Evolutionary conservation across 2,888 invertebrate species (phyloP).

Genomic region (Andrena fulva): DNA sequence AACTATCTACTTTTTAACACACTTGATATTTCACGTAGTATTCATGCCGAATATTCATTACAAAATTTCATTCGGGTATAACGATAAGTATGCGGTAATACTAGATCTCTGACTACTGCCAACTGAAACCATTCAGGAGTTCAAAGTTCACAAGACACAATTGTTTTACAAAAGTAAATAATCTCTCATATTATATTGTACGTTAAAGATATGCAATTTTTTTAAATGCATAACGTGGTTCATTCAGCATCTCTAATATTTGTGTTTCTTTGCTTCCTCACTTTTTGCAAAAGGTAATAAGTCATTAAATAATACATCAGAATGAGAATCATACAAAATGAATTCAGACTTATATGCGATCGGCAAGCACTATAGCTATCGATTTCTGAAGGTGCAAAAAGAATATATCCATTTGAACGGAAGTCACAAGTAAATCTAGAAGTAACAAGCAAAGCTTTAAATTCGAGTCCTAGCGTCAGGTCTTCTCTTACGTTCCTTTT

Average conservation of each 20-base stretch:
- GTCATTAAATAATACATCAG: conserved; percentile 24
- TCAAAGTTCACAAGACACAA: neutral
- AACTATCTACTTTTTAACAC: neutral
- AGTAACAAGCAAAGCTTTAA: neutral
- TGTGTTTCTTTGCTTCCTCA: conserved; percentile 54
- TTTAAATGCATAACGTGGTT: conserved; percentile 56
- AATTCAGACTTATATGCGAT: conserved; percentile 17
- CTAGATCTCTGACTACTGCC: neutral
- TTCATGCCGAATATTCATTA: neutral
- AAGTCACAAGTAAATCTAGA: neutral
- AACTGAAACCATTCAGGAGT: neutral
- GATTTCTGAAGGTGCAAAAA: conserved; percentile 26
- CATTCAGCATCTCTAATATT: conserved; percentile 41
- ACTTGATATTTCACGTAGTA: neutral
- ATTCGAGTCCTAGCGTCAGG: neutral
- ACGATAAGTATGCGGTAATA: neutral
- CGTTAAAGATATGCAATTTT: neutral
- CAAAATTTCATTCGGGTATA: neutral
- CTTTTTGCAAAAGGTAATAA: conserved; percentile 48
- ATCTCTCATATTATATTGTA: neutral
- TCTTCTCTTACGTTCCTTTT: neutral
- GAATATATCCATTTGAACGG: conserved; percentile 14
- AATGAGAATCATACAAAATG: conserved; percentile 19
- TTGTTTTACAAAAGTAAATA: conserved; percentile 5
- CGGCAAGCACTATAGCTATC: conserved; percentile 43